phyloP scores from a whole-genome alignment of 2,797 vertebrate genomes.

The Acanthornis magna region DNA sequence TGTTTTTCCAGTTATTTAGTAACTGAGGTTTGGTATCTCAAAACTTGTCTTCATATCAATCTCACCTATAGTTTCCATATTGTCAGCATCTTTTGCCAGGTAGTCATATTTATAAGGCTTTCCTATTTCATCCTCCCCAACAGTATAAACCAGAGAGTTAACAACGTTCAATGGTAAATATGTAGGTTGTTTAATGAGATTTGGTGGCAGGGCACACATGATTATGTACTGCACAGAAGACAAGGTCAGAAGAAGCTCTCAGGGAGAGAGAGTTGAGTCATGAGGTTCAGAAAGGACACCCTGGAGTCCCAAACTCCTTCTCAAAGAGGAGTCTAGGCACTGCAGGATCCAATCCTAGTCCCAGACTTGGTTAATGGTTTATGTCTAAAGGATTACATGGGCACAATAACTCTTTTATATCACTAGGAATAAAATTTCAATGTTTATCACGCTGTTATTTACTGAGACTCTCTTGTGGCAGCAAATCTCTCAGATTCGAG shows the following conservation, averaged over 20 bases:
- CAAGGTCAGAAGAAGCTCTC: background rate
- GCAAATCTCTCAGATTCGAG: rapidly evolving
- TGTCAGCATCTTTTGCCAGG: too few relatives aligned
- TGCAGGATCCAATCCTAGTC: background rate
- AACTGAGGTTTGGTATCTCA: too few relatives aligned
- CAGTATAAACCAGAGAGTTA: background rate
- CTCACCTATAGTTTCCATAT: too few relatives aligned
- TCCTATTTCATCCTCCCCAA: too few relatives aligned
- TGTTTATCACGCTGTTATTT: background rate
- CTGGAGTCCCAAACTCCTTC: background rate
- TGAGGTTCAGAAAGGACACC: background rate
- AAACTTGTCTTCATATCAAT: too few relatives aligned
- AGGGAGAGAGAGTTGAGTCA: rapidly evolving
- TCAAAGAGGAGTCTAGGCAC: too few relatives aligned
- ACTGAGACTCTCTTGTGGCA: background rate
- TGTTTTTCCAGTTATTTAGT: too few relatives aligned
- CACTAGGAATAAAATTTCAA: background rate
- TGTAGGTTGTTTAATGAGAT: background rate
- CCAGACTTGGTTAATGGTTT: background rate
- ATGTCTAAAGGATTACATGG: too few relatives aligned
- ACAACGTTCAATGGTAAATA: background rate
- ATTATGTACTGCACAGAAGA: background rate
- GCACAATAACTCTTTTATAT: background rate
- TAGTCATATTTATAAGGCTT: too few relatives aligned
- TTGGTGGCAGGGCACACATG: too few relatives aligned